Conservation (phyloP, 1,140 invertebrate species). For the Meloidogyne exigua region DNA sequence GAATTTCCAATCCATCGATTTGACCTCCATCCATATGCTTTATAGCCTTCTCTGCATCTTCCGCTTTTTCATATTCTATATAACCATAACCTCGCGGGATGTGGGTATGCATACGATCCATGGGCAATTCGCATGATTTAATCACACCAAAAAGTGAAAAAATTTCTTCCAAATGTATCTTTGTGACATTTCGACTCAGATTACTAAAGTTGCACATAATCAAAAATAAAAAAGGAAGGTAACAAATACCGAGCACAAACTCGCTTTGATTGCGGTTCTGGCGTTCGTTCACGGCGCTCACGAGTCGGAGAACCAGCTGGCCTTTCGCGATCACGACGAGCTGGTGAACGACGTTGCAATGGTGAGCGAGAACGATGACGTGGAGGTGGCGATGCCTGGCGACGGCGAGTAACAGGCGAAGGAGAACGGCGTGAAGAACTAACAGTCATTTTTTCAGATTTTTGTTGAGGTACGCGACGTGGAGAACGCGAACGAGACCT, state of each 20-base stretch:
- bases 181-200: slow-evolving; percentile 65
- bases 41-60: slow-evolving; percentile 95
- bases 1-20: slow-evolving; percentile 52
- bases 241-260: slow-evolving; percentile 29
- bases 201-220: background rate
- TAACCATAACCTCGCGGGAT: slow-evolving; percentile 86
- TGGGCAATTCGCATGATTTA: slow-evolving; percentile 83
- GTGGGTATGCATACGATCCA: slow-evolving; percentile 80
- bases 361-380: slow-evolving; percentile 41
- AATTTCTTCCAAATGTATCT: slow-evolving; percentile 89
- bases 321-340: slow-evolving; percentile 20
- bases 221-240: too few relatives aligned
- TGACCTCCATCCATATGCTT: slow-evolving; percentile 97
- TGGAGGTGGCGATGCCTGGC: slow-evolving; percentile 4
- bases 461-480: slow-evolving; percentile 10
- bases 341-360: background rate
- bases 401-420: slow-evolving; percentile 41
- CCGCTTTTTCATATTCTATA: slow-evolving; percentile 85
- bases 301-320: slow-evolving; percentile 17
- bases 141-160: slow-evolving; percentile 87
- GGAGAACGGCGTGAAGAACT: slow-evolving; percentile 49
- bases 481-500: slow-evolving; percentile 21
- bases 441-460: slow-evolving; percentile 33
- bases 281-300: slow-evolving; percentile 11
- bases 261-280: slow-evolving; percentile 18